Base-by-base conservation (phyloP, 2,113 vertebrate species). In the Campylomormyrus tamandua region DNA sequence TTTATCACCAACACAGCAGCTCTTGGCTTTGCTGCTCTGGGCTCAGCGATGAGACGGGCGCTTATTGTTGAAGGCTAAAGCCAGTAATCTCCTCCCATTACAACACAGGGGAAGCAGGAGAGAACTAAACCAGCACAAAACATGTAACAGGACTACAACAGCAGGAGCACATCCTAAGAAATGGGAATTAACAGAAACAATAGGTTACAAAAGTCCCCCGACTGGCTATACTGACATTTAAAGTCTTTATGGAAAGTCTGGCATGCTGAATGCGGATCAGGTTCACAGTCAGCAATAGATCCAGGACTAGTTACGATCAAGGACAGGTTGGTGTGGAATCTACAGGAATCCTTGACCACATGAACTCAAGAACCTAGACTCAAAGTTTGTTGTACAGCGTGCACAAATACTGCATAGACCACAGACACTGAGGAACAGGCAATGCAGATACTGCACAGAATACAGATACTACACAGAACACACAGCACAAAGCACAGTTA, bases 1-100 rank as follows among this genome's bases (percentile, higher is more conserved):
- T 88, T 88, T 88, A 62, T 88, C 87, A 62, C 87, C 56, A 45
- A 62, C 87, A 88, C 39, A 42, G 62, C 87, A 62, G 53, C 19
- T 42, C 56, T 56, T 11, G 53, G 53, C 31, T 88, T 46, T 88
- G 35, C 35, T 13, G 35, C 56, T 11, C 21, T n/a, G 24, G 31
- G 87, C 50, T 58, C 87, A 88, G 52, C 3, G 56, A 42, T 88
- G 87, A 62, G 35, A 87, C 35, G 21, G 56, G 6, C 19, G 19
- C 53, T 88, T 66, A 42, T 88, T 58, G 53, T 88, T 66, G 42
- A 88, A 88, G 52, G 49, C 56, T 62, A 66, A 88, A 66, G 87
- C 56, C 35, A 88, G 49, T 88, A 88, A 88, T 88, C 56, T n/a
- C 39, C 49, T 62, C 87, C 56, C 35, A n/a, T 42, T 62, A 45